Evolutionary conservation across 23 tunicate genomes (phyloP).

Genomic region (Halocynthia roretzi): DNA sequence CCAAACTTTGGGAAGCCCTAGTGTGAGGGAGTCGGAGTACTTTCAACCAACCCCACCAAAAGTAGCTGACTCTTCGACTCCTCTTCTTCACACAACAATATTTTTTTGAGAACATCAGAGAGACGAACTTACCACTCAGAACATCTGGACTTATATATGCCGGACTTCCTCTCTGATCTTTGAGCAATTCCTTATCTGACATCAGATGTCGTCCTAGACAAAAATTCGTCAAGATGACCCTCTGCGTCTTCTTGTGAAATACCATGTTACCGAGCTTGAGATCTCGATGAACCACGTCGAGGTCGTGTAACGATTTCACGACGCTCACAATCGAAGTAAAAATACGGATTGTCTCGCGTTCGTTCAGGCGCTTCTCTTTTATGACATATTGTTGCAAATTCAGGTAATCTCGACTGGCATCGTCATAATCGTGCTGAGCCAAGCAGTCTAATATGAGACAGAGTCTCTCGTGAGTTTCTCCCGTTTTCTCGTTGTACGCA

Average conservation of each 20-base stretch:
- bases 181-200: constrained; percentile 49
- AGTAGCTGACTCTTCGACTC: no score
- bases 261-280: constrained; percentile 80
- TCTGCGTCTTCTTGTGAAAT: constrained; percentile 25
- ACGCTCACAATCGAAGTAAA: constrained; percentile 46
- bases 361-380: constrained; percentile 42
- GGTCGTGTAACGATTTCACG: constrained; percentile 49
- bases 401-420: constrained; percentile 32
- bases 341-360: constrained; percentile 50
- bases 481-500: constrained; percentile 27
- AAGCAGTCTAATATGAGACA: constrained; percentile 65
- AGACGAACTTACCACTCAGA: constrained; percentile 50
- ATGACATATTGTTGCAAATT: constrained; percentile 73
- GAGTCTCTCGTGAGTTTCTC: constrained; percentile 28
- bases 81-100: neutral
- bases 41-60: no score
- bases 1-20: no score
- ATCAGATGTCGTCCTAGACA: constrained; percentile 77
- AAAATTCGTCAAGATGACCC: constrained; percentile 63
- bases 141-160: constrained; percentile 93
- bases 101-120: neutral
- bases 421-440: constrained; percentile 45
- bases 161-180: constrained; percentile 78
- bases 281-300: constrained; percentile 39
- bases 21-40: no score